A percentile compares a stretch with the other conserved stretches of the same genome.
Evolutionary conservation across 2,113 vertebrate genomes (phyloP).

Genomic region (Pygoscelis adeliae): DNA sequence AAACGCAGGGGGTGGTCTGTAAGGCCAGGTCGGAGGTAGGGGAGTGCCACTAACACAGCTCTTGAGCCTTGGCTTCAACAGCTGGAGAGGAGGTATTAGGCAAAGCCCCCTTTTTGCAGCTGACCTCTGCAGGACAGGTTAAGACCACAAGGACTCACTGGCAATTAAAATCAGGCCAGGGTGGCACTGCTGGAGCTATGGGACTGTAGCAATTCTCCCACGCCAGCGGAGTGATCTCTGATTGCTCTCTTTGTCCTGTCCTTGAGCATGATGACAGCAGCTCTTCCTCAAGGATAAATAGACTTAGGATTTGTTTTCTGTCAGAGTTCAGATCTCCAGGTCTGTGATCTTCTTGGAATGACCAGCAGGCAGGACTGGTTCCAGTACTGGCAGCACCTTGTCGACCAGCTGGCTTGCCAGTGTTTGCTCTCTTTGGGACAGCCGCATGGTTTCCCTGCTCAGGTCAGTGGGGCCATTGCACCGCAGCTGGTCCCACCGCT

Average conservation of each 20-base stretch:
- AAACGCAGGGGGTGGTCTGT: background rate
- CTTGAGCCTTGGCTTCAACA: background rate
- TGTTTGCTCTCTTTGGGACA: background rate
- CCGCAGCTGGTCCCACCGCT: background rate
- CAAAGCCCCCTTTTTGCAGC: background rate
- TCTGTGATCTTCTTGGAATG: background rate
- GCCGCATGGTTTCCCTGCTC: background rate
- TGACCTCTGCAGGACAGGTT: background rate
- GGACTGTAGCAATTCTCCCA: background rate
- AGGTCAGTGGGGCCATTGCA: background rate
- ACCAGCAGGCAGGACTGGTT: background rate
- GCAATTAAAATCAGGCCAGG: background rate
- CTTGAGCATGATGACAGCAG: background rate
- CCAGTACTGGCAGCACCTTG: background rate
- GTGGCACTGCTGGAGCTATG: background rate
- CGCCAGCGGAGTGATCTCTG: rapidly evolving
- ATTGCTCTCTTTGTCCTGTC: background rate
- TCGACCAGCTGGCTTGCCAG: background rate
- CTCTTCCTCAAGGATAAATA: background rate
- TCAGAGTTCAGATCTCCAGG: background rate
- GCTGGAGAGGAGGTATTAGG: background rate
- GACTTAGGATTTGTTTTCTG: background rate
- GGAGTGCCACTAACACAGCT: background rate
- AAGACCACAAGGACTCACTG: background rate
- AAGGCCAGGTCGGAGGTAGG: background rate